Conservation (phyloP, 2,113 vertebrate genomes). For the Daboia siamensis region DNA sequence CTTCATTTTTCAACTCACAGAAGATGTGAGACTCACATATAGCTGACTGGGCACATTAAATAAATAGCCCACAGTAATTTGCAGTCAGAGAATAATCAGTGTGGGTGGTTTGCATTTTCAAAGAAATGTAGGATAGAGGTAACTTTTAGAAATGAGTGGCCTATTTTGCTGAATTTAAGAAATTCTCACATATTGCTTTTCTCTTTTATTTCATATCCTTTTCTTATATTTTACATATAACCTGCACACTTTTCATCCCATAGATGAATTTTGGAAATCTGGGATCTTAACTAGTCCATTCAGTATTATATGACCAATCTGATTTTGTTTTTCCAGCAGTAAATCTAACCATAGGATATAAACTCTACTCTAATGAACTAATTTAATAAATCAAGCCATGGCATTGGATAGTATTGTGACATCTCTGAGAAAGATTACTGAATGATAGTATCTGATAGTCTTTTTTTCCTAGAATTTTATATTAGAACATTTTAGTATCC, state of each 20-base stretch:
- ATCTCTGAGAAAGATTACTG: not conserved
- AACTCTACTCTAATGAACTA: not conserved
- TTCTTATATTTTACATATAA: not conserved
- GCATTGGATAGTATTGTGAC: not conserved
- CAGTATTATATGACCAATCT: not conserved
- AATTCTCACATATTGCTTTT: not conserved
- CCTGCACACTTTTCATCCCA: not conserved
- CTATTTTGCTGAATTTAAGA: not conserved
- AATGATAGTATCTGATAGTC: not conserved
- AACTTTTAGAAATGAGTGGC: not conserved
- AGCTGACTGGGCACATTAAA: not conserved
- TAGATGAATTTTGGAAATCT: not conserved
- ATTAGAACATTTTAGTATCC: not conserved
- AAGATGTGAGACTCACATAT: not conserved
- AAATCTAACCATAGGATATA: not conserved
- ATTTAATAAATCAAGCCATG: not conserved
- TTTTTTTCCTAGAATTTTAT: not conserved
- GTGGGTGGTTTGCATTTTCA: constrained; percentile 10
- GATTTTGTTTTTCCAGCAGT: not conserved
- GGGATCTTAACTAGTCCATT: not conserved
- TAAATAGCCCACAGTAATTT: not conserved
- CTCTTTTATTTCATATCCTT: not conserved
- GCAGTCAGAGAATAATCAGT: not conserved
- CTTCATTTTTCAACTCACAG: constrained; percentile 15
- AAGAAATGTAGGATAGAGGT: not conserved